A percentile compares a stretch with the other conserved stretches of the same genome.
These are phyloP conservation scores for Rhinopomastus cyanomelas DNA, from an alignment of 2,113 vertebrate species.

Conservation along the genomic window DNA sequence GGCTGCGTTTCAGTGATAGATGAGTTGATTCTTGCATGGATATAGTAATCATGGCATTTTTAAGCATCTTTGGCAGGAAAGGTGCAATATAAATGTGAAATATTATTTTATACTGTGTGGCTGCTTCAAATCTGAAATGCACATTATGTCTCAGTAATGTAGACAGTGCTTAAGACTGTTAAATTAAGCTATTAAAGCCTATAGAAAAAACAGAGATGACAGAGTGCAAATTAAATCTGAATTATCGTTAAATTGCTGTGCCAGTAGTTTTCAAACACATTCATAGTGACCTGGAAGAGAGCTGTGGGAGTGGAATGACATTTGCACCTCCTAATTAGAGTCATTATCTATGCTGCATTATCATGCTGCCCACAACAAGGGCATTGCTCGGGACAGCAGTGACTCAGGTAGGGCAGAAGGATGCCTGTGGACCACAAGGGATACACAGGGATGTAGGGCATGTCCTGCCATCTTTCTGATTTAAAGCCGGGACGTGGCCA, in stretches of 20 bases:
- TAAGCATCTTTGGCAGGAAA: conserved; percentile 10
- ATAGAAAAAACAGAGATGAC: conserved; percentile 50
- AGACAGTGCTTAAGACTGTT: conserved; percentile 60
- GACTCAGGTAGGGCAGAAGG: not conserved
- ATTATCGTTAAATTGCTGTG: conserved; percentile 53
- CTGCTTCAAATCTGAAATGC: conserved; percentile 50
- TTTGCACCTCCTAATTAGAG: conserved; percentile 46
- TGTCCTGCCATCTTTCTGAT: not conserved
- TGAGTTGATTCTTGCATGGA: conserved; percentile 43
- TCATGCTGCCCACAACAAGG: conserved; percentile 24
- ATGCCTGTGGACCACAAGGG: not conserved
- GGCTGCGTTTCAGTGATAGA: conserved; percentile 51
- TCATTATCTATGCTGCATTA: conserved; percentile 9
- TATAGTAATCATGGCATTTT: conserved; percentile 43
- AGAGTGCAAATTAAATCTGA: conserved; percentile 65
- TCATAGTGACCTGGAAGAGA: conserved; percentile 45
- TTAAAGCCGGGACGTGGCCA: not conserved
- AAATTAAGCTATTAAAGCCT: conserved; percentile 63
- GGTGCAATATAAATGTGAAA: conserved; percentile 50
- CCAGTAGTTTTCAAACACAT: conserved; percentile 47
- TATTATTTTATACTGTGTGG: conserved; percentile 47
- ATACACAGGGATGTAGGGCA: not conserved
- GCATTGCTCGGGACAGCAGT: not conserved
- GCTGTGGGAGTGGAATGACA: conserved; percentile 40
- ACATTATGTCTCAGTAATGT: conserved; percentile 48